Conservation (phyloP, 2,797 vertebrate species). For the Otolemur crassicaudatus region DNA sequence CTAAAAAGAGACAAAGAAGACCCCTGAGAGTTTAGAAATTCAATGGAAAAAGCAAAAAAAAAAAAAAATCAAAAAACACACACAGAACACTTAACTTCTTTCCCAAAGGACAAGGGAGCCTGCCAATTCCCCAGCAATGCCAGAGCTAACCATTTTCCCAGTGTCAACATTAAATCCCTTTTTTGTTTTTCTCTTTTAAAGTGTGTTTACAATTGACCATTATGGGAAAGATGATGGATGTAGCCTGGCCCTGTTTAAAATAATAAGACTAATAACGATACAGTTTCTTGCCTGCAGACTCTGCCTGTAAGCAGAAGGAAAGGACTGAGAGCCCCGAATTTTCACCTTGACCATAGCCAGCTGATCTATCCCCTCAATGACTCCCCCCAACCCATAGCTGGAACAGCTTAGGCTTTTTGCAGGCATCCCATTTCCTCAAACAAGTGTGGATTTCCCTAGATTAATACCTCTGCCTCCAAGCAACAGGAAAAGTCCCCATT, state of each 20-base stretch:
- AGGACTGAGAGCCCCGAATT: neutral
- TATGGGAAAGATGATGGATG: constrained; percentile 67
- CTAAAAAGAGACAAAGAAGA: constrained; percentile 56
- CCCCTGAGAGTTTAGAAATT: constrained; percentile 49
- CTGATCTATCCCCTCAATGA: neutral
- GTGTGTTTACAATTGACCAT: constrained; percentile 78
- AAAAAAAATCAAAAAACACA: neutral
- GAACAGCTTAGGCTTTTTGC: neutral
- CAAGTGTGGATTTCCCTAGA: neutral
- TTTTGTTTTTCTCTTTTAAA: constrained; percentile 76
- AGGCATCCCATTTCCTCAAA: neutral
- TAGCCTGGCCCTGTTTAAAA: constrained; percentile 65
- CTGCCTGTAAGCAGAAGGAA: neutral
- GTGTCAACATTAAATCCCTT: constrained; percentile 63
- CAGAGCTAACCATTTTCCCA: constrained; percentile 68
- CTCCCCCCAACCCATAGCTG: neutral
- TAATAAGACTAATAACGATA: constrained; percentile 60
- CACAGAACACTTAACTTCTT: constrained; percentile 28
- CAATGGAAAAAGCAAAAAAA: constrained; percentile 41
- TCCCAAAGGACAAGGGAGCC: constrained; percentile 43
- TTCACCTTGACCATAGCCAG: neutral
- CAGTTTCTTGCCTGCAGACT: neutral
- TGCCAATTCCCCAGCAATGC: constrained; percentile 44
- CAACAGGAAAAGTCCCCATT: neutral
- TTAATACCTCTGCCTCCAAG: neutral